phyloP scores from a whole-genome alignment of 1,140 invertebrate species.

The Drosophila simulans region DNA sequence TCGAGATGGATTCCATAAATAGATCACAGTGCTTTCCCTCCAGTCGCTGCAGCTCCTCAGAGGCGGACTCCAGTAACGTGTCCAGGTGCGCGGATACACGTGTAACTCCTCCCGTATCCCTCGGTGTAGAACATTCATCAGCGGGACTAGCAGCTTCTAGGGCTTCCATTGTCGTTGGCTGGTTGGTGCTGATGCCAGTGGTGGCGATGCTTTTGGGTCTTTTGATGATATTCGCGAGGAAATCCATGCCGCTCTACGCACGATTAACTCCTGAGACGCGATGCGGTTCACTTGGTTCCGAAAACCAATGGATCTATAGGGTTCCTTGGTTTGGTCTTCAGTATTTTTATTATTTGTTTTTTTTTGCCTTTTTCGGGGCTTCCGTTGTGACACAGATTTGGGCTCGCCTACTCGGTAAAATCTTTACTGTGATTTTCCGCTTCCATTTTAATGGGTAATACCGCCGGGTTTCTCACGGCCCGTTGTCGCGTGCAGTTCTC shows the following conservation, averaged over 20 bases:
- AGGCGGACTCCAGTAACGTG: conserved; percentile 45
- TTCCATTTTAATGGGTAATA: conserved; percentile 59
- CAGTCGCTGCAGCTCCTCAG: conserved; percentile 43
- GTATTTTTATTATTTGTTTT: conserved; percentile 30
- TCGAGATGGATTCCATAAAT: neutral
- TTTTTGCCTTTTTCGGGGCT: conserved; percentile 24
- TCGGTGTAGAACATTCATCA: neutral
- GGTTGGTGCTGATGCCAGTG: neutral
- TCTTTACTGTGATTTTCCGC: conserved; percentile 42
- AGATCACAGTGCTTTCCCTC: conserved; percentile 49
- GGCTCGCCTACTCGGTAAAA: conserved; percentile 31
- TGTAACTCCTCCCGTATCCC: neutral
- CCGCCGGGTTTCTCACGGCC: conserved; percentile 22
- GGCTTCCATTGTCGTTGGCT: conserved; percentile 1
- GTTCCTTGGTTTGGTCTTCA: conserved; percentile 15
- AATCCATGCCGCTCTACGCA: conserved; percentile 71
- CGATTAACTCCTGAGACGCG: conserved; percentile 47
- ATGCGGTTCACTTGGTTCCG: conserved; percentile 51
- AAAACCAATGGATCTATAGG: conserved; percentile 33
- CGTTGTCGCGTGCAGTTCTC: conserved; percentile 20
- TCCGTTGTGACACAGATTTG: conserved; percentile 43
- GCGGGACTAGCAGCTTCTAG: neutral
- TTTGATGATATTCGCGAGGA: conserved; percentile 73
- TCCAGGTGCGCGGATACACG: conserved; percentile 25
- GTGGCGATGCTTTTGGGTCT: conserved; percentile 59